phyloP scores from a whole-genome alignment of 2,888 invertebrate species.

The Eucriotettix oculatus region DNA sequence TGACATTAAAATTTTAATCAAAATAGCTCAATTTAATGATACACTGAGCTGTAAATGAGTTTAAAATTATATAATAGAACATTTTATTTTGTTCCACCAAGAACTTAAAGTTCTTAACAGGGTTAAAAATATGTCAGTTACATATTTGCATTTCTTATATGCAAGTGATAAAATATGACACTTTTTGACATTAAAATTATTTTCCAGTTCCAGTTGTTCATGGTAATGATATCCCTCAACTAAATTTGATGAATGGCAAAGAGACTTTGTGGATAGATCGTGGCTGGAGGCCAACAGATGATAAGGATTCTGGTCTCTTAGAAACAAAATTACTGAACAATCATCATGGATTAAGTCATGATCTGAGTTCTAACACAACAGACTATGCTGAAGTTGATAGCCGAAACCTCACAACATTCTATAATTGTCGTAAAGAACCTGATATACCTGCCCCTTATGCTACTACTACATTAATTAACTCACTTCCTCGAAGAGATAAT shows the following conservation, averaged over 20 bases:
- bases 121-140: too few species aligned
- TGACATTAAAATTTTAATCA: too few species aligned
- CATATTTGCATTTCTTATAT: too few species aligned
- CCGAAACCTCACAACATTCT: conserved; percentile 51
- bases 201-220: conserved; percentile 26
- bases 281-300: conserved; percentile 43
- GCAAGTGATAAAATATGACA: too few species aligned
- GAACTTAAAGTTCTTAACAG: too few species aligned
- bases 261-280: conserved; percentile 53
- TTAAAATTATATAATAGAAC: too few species aligned
- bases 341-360: conserved; percentile 21
- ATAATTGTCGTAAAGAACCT: conserved; percentile 43
- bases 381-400: conserved; percentile 49
- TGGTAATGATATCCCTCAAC: conserved; percentile 28
- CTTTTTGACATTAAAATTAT: neutral
- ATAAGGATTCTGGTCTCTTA: conserved; percentile 36
- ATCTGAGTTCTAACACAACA: conserved; percentile 25
- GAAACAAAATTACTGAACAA: conserved; percentile 40
- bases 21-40: too few species aligned
- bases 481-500: conserved; percentile 17
- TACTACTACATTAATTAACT: conserved; percentile 49
- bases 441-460: conserved; percentile 58
- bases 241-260: conserved; percentile 28
- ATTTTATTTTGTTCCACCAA: too few species aligned
- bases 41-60: too few species aligned